These are phyloP conservation scores for Apodemus speciosus DNA, from an alignment of 2,113 vertebrate genomes.

Conservation along the genomic window DNA sequence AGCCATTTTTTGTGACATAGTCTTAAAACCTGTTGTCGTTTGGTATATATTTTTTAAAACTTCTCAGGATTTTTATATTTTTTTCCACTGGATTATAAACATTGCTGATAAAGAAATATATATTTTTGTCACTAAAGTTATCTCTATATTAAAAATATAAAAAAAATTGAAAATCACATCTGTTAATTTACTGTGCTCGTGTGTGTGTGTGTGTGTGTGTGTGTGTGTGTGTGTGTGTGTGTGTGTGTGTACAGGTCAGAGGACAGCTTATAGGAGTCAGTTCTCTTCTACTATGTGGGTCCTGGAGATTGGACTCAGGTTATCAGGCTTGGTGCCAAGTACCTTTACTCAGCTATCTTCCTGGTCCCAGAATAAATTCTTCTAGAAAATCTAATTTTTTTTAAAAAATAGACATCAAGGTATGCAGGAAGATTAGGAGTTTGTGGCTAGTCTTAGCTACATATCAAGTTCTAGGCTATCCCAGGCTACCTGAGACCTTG, in stretches of 20 bases:
- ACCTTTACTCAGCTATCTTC: neutral
- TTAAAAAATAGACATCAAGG: neutral
- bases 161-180: neutral
- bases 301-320: neutral
- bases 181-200: neutral
- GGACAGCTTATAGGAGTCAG: neutral
- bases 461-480: neutral
- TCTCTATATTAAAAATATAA: constrained; percentile 45
- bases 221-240: neutral
- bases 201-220: neutral
- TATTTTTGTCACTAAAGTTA: constrained; percentile 53
- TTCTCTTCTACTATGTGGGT: neutral
- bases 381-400: neutral
- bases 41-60: neutral
- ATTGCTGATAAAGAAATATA: constrained; percentile 37
- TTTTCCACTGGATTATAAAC: constrained; percentile 42
- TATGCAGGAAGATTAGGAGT: neutral
- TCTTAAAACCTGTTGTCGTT: constrained; percentile 25
- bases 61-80: constrained; percentile 29
- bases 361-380: neutral
- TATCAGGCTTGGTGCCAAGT: too few relatives aligned
- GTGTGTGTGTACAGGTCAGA: neutral
- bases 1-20: constrained; percentile 16
- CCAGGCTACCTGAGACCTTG: neutral
- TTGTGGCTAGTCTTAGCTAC: neutral